Evolutionary conservation across 2,113 vertebrate species (phyloP), one percentile per base, ranked within the genome.

Genomic region (Phyllostomus hastatus): DNA sequence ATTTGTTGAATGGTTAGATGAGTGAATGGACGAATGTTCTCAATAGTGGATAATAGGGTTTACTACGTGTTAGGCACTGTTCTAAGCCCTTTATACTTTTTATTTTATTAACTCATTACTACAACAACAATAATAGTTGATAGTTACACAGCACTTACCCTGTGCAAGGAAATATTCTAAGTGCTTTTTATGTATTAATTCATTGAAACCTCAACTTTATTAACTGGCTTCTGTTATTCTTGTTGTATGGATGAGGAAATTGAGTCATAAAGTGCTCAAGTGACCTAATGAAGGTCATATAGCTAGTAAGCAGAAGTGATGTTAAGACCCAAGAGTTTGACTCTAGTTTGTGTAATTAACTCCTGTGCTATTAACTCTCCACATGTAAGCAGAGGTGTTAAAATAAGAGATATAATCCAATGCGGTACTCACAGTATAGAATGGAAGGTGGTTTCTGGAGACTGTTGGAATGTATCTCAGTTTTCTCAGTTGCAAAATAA

Each of bases 401-500:
- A 64, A 72, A 35, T 43, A 61, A 17, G 66, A 54, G 28, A 69
- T 76, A 82, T 38, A 72, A 61, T 88, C 33, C 16, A 54, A 0
- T 35, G 19, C 52, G 48, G 20, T 75, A 54, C 6, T 73, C 10
- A 5, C 38, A n/a, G n/a, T 41, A 43, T 1, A 22, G 54, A 86
- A 86, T 41, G 22, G 87, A 52, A 78, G 22, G 48, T 75, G 31
- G 24, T 88, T 91, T 88, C 57, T 95, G 64, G 59, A 96, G 33
- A 90, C 20, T 46, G 0, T 67, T 70, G 43, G 9, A 82, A 48
- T 50, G 11, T 80, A 41, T 91, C 28, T 88, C 76, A 73, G 19
- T 91, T 92, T 96, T 94, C 31, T 93, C 41, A 35, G 38, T 88
- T 85, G 28, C 10, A 70, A 85, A 95, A 33, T 43, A 88, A 70